A percentile compares a stretch with the other conserved stretches of the same genome.
Evolutionary conservation across 1,140 invertebrate species (phyloP).

Genomic region (Notospermus geniculatus): DNA sequence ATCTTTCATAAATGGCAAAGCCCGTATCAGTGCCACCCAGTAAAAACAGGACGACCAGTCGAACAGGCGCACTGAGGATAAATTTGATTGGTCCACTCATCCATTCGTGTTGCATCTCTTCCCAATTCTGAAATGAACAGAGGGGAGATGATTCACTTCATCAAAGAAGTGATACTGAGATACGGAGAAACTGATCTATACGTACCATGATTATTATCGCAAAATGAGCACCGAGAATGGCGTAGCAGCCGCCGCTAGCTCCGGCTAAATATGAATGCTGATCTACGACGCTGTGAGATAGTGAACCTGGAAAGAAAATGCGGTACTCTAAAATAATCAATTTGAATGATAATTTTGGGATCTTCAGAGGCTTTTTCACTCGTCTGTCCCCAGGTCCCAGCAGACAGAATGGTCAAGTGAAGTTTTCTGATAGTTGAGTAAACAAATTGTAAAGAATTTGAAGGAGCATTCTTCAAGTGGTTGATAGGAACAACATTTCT

Average conservation of each 20-base stretch:
- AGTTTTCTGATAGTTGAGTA: too few relatives aligned
- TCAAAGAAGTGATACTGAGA: too few relatives aligned
- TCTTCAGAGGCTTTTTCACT: too few relatives aligned
- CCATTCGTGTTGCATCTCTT: conserved; percentile 55
- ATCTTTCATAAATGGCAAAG: conserved; percentile 22
- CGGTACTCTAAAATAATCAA: too few relatives aligned
- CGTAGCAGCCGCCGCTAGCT: conserved; percentile 94
- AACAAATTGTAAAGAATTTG: too few relatives aligned
- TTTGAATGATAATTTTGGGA: too few relatives aligned
- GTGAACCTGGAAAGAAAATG: conserved; percentile 54
- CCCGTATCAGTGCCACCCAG: conserved; percentile 31
- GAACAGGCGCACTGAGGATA: conserved; percentile 50
- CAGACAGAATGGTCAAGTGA: too few relatives aligned
- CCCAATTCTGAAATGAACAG: conserved; percentile 48
- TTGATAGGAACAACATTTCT: too few relatives aligned
- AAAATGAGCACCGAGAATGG: conserved; percentile 90
- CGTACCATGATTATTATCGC: conserved; percentile 88
- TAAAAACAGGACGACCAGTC: conserved; percentile 42
- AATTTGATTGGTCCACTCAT: conserved; percentile 45
- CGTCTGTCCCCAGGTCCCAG: too few relatives aligned
- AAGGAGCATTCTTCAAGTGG: too few relatives aligned
- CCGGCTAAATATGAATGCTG: conserved; percentile 84
- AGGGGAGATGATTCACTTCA: neutral
- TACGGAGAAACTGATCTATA: too few relatives aligned
- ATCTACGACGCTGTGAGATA: conserved; percentile 85